Evolutionary conservation across 2,888 invertebrate species (phyloP).

Genomic region (Eupithecia dodoneata): DNA sequence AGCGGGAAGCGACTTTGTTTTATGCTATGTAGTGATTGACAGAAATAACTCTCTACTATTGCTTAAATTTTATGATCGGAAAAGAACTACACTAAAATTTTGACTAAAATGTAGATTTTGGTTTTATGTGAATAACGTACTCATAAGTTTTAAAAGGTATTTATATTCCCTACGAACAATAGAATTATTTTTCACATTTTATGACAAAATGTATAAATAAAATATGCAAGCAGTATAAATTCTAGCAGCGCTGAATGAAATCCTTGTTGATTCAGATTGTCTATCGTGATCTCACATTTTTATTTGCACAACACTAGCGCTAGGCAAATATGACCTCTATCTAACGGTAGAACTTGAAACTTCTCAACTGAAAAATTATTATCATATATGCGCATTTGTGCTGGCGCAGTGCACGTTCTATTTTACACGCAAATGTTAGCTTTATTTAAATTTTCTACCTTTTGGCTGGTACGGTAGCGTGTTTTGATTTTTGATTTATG

Average conservation of each 20-base stretch:
- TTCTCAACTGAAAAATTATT: constrained; percentile 50
- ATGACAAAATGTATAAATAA: not conserved
- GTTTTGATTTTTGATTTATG: not conserved
- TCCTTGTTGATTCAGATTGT: not conserved
- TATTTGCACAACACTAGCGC: constrained; percentile 43
- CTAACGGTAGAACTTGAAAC: constrained; percentile 29
- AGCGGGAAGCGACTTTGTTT: no score
- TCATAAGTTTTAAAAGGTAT: no score
- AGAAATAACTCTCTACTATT: no score
- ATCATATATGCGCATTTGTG: constrained; percentile 46
- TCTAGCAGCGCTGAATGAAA: not conserved
- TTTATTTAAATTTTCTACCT: constrained; percentile 33
- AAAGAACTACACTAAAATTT: no score
- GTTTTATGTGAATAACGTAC: no score
- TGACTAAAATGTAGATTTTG: no score
- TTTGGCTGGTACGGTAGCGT: constrained; percentile 19
- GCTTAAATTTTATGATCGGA: no score
- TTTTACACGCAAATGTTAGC: constrained; percentile 34
- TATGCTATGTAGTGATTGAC: no score
- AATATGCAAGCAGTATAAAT: not conserved
- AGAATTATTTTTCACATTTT: no score
- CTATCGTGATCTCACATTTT: not conserved
- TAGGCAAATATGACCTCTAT: constrained; percentile 29
- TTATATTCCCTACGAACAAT: no score
- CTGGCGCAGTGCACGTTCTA: constrained; percentile 37